These are phyloP conservation scores for Apocrypta bakeri DNA, from an alignment of 1,140 invertebrate species.

Conservation along the genomic window DNA sequence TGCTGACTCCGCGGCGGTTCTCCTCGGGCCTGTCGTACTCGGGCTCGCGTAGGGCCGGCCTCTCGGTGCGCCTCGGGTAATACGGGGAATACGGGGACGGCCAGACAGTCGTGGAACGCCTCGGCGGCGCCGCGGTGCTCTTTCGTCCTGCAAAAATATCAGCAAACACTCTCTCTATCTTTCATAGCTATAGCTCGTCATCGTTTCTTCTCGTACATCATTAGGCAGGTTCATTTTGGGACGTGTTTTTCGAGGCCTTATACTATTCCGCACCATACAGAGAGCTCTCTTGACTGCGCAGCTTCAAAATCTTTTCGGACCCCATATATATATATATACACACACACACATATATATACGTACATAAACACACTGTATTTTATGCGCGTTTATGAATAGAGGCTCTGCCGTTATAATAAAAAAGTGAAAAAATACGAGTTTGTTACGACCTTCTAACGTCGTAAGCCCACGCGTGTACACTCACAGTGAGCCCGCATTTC, in stretches of 20 bases:
- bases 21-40: conserved; percentile 65
- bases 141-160: conserved; percentile 66
- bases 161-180: conserved; percentile 1
- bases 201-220: too few relatives aligned
- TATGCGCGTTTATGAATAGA: conserved; percentile 21
- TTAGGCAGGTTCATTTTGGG: neutral
- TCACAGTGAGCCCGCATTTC: neutral
- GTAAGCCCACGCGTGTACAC: neutral
- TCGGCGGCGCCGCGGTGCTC: conserved; percentile 64
- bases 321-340: too few relatives aligned
- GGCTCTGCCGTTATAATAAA: neutral
- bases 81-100: conserved; percentile 66
- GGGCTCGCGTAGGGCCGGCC: conserved; percentile 60
- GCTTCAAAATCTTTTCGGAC: too few relatives aligned
- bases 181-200: neutral
- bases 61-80: conserved; percentile 69
- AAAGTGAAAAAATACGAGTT: conserved; percentile 21
- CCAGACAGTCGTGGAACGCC: conserved; percentile 67
- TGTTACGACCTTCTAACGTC: conserved; percentile 25
- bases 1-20: conserved; percentile 62
- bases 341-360: too few relatives aligned
- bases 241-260: conserved; percentile 11
- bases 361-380: neutral
- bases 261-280: conserved; percentile 64
- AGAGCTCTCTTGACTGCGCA: conserved; percentile 42